Base-by-base conservation (phyloP, 2,797 vertebrate genomes). In the Sebastes vulpes region DNA sequence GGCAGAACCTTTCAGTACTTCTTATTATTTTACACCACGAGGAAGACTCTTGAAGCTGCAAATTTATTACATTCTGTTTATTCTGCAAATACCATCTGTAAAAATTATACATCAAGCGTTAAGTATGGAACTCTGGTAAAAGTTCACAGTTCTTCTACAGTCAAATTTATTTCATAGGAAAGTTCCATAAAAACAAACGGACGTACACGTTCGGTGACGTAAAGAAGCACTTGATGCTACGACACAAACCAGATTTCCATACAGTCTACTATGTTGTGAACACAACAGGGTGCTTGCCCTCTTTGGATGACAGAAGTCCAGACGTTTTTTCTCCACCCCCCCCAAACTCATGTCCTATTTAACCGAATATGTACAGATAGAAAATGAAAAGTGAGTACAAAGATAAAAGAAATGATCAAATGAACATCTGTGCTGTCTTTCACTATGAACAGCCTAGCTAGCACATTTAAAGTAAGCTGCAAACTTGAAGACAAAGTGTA, bases 11-110 rank as follows among this genome's bases (percentile, higher is more conserved):
- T 63, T 4, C 4, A 64, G 18, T 16, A 26, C 9, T 35, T 18
- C 9, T 5, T 23, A 16, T 46, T 35, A 38, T 38, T 31, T 7
- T 52, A 1, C 42, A 65, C 50, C n/a, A 58, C 9, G 12, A 48
- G 50, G 11, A 53, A 18, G 21, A 65, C 54, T 68, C 35, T 52
- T 28, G 9, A 29, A 75, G 21, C 28, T 48, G 42, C 25, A 73
- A 3, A 35, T 87, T 82, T 84, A 84, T 92, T 90, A 91, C 90
- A 90, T 93, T 94, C 86, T 81, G 79, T 96, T 96, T 96, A 96
- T 96, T 96, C 91, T 95, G 95, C 94, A 96, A 96, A 96, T 93
- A 90, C 83, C 88, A 92, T 94, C 86, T 94, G 95, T 96, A 96
- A 96, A 96, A 96, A 95, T 93, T 89, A 92, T 94, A 95, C 95